A percentile compares a stretch with the other conserved stretches of the same genome.
Evolutionary conservation across 2,113 vertebrate genomes (phyloP).

Genomic region (Osmerus mordax): DNA sequence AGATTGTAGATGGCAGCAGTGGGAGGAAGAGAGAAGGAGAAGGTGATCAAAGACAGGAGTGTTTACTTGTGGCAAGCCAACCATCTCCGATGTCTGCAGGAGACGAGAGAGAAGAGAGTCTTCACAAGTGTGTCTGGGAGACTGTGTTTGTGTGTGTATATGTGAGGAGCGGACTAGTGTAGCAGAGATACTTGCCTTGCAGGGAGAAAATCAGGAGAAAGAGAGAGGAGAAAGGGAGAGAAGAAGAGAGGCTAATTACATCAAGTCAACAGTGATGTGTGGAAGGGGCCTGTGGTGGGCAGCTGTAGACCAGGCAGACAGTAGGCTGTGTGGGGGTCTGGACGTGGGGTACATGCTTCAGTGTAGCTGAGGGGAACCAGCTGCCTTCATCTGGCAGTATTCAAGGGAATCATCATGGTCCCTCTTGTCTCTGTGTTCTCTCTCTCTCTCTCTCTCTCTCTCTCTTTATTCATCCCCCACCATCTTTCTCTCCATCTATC

Average conservation of each 20-base stretch:
- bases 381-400: no score
- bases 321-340: background rate
- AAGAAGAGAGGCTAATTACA: constrained; percentile 45
- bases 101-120: constrained; percentile 43
- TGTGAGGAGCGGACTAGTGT: constrained; percentile 24
- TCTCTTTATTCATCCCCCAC: no score
- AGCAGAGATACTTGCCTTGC: constrained; percentile 33
- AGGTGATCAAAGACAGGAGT: constrained; percentile 58
- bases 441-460: no score
- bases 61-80: constrained; percentile 57
- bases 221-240: constrained; percentile 25
- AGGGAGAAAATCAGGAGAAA: background rate
- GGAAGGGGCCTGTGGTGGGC: constrained; percentile 24
- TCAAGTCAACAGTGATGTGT: constrained; percentile 57
- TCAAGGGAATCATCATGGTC: no score
- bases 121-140: constrained; percentile 33
- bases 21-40: constrained; percentile 25
- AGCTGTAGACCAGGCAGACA: background rate
- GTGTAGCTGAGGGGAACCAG: background rate
- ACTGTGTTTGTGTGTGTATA: no score
- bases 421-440: no score
- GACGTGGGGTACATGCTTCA: no score
- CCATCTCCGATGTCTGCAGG: constrained; percentile 50
- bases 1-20: constrained; percentile 59
- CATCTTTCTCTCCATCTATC: no score